Evolutionary conservation across 2,797 vertebrate genomes (phyloP), one percentile per base, ranked within the genome.

Genomic region (Danio kyathit): DNA sequence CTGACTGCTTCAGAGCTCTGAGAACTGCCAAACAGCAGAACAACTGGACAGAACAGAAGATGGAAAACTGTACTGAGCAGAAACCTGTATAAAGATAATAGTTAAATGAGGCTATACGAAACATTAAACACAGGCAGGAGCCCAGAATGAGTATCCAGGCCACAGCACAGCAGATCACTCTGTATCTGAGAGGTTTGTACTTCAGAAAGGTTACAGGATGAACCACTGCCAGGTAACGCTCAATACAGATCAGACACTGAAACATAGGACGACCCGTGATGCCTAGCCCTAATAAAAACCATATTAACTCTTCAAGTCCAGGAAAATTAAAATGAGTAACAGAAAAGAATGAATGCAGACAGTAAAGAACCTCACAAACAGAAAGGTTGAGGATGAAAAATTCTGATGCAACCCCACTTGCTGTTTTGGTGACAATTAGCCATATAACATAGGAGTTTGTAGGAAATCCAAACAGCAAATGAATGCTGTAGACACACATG

Each of bases 1-100:
- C 70, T 19, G 52, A 44, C 16, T 19, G 57, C 10, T 79, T 79
- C 38, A 72, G 70, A 43, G 38, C 70, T 72, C 70, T 56, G 51
- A 72, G 70, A 56, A 72, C 70, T 79, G 57, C n/a, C 6, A 71
- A 9, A 7, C 5, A 2, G 0, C 3, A 71, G 1, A 61, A 51
- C 44, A 79, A 12, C 66, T 79, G 56, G 0, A 71, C 6, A 8
- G 0, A 56, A 5, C 57, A 2, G 16, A 49, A 21, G 8, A 78
- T 0, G 0, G 69, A 0, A 5, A 16, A 48, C 14, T 56, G 52
- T 5, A 67, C 1, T 1, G 52, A 46, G 5, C 7, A 66, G 13
- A 3, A 38, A 16, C 17, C 69, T n/a, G 11, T 5, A 38, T 17
- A 44, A 12, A 11, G 17, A 19, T 29, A 14, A 6, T 12, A 17